Conservation (phyloP, 1,140 invertebrate species). For the Eupristina koningsbergeri region DNA sequence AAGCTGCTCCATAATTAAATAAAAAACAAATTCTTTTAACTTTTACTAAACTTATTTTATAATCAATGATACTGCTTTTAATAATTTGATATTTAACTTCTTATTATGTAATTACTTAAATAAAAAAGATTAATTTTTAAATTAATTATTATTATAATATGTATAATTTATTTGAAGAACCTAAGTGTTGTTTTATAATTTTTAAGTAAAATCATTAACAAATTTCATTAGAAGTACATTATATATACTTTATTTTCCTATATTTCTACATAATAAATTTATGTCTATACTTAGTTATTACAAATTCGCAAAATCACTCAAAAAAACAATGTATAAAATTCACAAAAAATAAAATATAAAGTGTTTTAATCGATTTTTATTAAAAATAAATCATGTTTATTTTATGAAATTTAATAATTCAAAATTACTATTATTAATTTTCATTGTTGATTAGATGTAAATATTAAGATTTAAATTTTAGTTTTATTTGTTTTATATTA, state of each 20-base stretch:
- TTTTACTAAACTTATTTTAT: no score
- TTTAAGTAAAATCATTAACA: not conserved
- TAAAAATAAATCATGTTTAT: constrained; percentile 7
- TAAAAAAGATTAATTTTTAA: no score
- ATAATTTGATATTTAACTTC: no score
- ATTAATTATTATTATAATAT: no score
- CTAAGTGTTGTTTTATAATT: not conserved
- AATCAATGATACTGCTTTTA: no score
- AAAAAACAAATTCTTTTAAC: no score
- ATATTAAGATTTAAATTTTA: not conserved
- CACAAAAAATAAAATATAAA: constrained; percentile 21
- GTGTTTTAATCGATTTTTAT: constrained; percentile 1
- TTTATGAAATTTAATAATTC: constrained; percentile 6
- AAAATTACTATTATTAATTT: not conserved
- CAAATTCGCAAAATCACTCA: constrained; percentile 9
- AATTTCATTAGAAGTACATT: not conserved
- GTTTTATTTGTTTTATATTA: not conserved
- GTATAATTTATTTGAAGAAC: not conserved
- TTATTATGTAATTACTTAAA: no score
- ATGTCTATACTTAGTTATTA: constrained; percentile 18
- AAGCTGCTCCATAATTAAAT: no score
- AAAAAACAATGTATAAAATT: constrained; percentile 36
- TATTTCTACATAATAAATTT: constrained; percentile 19
- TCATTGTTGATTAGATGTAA: not conserved
- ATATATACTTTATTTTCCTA: constrained; percentile 10